phyloP scores from a whole-genome alignment of 2,797 vertebrate species.

The Chromis chromis region DNA sequence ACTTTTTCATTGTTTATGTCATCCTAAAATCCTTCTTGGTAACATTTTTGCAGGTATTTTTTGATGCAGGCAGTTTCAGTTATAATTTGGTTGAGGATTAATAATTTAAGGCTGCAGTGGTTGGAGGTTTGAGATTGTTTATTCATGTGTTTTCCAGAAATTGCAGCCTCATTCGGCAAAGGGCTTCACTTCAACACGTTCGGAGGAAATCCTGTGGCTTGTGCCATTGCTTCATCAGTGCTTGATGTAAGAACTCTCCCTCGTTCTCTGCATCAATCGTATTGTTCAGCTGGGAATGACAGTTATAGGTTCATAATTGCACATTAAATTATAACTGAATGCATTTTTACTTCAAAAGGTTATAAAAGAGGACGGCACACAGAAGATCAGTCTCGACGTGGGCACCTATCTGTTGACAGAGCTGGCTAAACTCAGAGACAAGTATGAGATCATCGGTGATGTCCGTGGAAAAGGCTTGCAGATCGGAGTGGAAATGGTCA shows the following conservation, averaged over 20 bases:
- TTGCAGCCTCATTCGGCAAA: slow-evolving; percentile 86
- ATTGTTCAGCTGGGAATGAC: background rate
- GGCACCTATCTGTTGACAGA: slow-evolving; percentile 90
- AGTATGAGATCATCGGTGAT: slow-evolving; percentile 92
- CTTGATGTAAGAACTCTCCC: slow-evolving; percentile 86
- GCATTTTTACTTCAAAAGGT: slow-evolving; percentile 74
- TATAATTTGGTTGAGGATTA: background rate
- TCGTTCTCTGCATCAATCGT: background rate
- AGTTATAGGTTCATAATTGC: too few species aligned
- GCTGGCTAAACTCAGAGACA: slow-evolving; percentile 90
- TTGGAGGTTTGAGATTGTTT: slow-evolving; percentile 23
- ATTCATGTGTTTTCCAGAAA: slow-evolving; percentile 84
- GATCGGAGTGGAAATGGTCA: slow-evolving; percentile 96
- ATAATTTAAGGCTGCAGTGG: background rate
- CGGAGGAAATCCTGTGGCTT: slow-evolving; percentile 92
- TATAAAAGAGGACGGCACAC: slow-evolving; percentile 88
- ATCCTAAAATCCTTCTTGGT: background rate
- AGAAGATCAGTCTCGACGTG: slow-evolving; percentile 86
- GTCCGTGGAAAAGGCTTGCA: slow-evolving; percentile 95
- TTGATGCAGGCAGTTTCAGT: background rate
- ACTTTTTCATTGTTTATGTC: too few species aligned
- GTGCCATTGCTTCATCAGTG: slow-evolving; percentile 88
- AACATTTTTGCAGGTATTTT: background rate
- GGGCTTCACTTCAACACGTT: slow-evolving; percentile 92
- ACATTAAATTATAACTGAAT: too few species aligned